Evolutionary conservation across 2,797 vertebrate genomes (phyloP), one percentile per base, ranked within the genome.

Genomic region (Manis crassicaudata): DNA sequence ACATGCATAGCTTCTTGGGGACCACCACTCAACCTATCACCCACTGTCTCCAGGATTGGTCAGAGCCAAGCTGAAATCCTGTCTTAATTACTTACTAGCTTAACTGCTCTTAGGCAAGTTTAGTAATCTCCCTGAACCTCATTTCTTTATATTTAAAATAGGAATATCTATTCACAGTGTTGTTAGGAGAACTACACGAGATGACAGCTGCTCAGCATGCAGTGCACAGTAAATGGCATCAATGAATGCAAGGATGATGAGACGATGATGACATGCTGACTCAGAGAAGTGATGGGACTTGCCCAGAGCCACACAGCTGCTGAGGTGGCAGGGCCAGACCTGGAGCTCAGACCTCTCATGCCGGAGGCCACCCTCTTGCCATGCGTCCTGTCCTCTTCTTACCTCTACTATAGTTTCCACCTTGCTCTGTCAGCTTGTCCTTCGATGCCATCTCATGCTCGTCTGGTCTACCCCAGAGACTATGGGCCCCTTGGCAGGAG

Each of bases 261-360:
- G 40, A 90, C 4, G 52, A 27, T 4, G 40, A 37, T 0, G 37
- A 68, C 9, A 46, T 11, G 17, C 0, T 32, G 67, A 70, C 75
- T 85, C 37, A 63, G 94, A 89, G 79, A 58, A 62, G 54, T n/a
- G 43, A 88, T 75, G 58, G 40, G 35, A 27, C 23, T 75, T 58
- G 29, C 54, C 81, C 43, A 35, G 29, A 29, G 11, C 67, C 63
- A 14, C 80, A 32, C 6, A n/a, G 77, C n/a, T 29, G 16, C 75
- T 27, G 20, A 17, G 50, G 21, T 14, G 25, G 56, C 72, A 81
- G 75, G 80, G 32, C 25, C 23, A 17, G 65, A 77, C 58, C 29
- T 27, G 56, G 43, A 29, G 37, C 37, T 73, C 29, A 32, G 29
- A 12, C 8, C 18, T 0, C 2, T 40, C 32, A 46, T 23, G 29